These are phyloP conservation scores for Ageneiosus marmoratus DNA, from an alignment of 2,113 vertebrate genomes.

Conservation along the genomic window DNA sequence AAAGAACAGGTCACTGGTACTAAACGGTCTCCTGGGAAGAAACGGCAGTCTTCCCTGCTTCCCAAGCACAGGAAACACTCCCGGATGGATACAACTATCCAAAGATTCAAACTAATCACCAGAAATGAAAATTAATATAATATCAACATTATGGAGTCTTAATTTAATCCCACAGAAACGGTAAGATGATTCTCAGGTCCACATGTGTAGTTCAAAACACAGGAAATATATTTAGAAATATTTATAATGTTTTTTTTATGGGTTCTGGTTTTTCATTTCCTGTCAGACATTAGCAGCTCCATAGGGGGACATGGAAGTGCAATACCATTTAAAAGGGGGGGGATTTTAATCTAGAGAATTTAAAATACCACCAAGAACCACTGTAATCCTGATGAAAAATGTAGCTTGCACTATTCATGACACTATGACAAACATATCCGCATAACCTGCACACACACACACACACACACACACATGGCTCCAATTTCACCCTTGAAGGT, in stretches of 20 bases:
- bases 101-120: not conserved
- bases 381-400: too few species aligned
- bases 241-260: too few species aligned
- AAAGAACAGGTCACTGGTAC: not conserved
- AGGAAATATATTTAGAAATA: too few species aligned
- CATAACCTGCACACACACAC: not conserved
- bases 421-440: not conserved
- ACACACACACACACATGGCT: not conserved
- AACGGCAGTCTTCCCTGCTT: not conserved
- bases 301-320: too few species aligned
- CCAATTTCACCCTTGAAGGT: not conserved
- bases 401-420: not conserved
- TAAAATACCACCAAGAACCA: too few species aligned
- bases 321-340: too few species aligned
- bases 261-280: too few species aligned
- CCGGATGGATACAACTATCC: not conserved
- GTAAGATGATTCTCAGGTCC: not conserved
- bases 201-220: too few species aligned
- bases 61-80: not conserved
- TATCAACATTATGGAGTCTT: not conserved
- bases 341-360: too few species aligned
- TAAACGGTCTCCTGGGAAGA: not conserved
- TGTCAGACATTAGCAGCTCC: too few species aligned
- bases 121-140: not conserved
- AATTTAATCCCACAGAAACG: not conserved